Evolutionary conservation across 2,113 vertebrate genomes (phyloP), one percentile per base, ranked within the genome.

Genomic region (Xyliphius kryptos): DNA sequence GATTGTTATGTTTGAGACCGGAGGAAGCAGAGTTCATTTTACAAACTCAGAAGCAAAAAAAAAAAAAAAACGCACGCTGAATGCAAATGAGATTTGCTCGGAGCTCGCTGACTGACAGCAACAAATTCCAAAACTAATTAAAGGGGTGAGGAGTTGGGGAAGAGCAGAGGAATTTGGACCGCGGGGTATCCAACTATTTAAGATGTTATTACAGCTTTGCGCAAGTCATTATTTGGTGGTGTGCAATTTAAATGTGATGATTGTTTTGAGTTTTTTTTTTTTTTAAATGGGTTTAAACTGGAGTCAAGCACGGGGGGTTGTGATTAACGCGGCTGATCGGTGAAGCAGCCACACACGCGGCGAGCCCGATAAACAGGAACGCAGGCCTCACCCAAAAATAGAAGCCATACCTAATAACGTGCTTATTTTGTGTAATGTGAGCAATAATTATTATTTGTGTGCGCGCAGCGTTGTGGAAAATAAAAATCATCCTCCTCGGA

Each of bases 1-100:
- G 13, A 41, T 41, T 14, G 13, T 41, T 32, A 32, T 41, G 40
- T 41, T 41, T 41, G 40, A 41, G 40, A 14, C 9, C 10, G 40
- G 13, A 41, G 40, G 3, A 41, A 41, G 40, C 90, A 91, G 88
- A 86, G 26, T 32, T 32, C 26, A 32, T 32, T 32, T 32, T 32
- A 32, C 20, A 51, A 22, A 14, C 20, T 9, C 6, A 49, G 2
- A 26, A 22, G 21, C 6, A 20, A 26, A 52, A 52, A 13, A 53
- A 6, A 32, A 9, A 3, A n/a, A 52, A n/a, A 53, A n/a, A 52
- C 13, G 26, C 6, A 10, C 16, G 22, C 14, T 22, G 49, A n/a
- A 32, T 63, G 61, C 61, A 63, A 53, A 63, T 63, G 44, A 53
- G 61, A 43, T 37, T 41, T 19, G 51, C 50, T 20, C 36, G 19